Base-by-base conservation (phyloP, 2,797 vertebrate genomes). In the Pitangus sulphuratus region DNA sequence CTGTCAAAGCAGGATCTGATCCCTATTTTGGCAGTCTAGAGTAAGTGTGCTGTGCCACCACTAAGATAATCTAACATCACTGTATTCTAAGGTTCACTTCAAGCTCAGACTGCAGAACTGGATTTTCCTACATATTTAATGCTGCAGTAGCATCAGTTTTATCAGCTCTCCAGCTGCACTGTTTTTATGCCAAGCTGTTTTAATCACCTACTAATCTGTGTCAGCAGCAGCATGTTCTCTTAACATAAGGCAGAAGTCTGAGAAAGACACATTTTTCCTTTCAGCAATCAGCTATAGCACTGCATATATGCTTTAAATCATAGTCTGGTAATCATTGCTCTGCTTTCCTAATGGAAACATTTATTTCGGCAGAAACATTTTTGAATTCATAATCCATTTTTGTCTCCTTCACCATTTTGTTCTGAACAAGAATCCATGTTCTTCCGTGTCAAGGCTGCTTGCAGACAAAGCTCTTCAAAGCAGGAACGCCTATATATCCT, bases 61-160 rank as follows among this genome's bases (percentile, higher is more conserved):
- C 37, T 60, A 35, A 84, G 60, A 90, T 50, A 90, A 93, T 26
- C 65, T 60, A 91, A 66, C 42, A 54, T n/a, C 40, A 88, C 26
- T 50, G 31, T 54, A 85, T 69, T 86, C 57, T 42, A 76, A 80
- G n/a, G 39, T 64, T 93, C 8, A 4, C 62, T 82, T 79, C 54
- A 78, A 93, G 72, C 79, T 86, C n/a, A 69, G 72, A 40, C 57
- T 82, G 64, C 20, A 90, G 77, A 96, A 93, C 68, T 39, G 68
- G 70, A 84, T 92, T 83, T 92, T 89, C 61, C 84, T 35, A 70
- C 82, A 37, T 42, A 74, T 86, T 88, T 74, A 87, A 91, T 24
- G 53, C 58, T 76, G 58, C 16, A 72, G 95, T 93, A 96, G 76
- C 70, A 92, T 8, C 48, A 84, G 51, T 44, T 92, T 84, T 91